phyloP scores from a whole-genome alignment of 2,113 vertebrate species.

The Corythornis madagascariensis region DNA sequence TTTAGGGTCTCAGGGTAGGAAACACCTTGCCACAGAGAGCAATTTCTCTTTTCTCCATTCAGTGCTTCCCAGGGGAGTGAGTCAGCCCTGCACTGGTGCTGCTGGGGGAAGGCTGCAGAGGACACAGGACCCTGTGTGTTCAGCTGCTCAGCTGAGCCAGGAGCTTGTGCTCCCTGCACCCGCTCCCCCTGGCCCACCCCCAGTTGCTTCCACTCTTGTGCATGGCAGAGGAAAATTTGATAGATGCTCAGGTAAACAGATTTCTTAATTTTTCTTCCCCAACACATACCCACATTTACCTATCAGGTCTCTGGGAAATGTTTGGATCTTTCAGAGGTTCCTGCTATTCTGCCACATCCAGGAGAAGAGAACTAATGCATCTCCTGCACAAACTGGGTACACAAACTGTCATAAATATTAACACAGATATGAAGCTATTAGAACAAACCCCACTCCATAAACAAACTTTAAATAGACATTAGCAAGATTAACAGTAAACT shows the following conservation, averaged over 20 bases:
- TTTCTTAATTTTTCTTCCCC: background rate
- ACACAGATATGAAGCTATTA: conserved; percentile 70
- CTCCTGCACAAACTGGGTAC: conserved; percentile 24
- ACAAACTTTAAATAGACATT: conserved; percentile 58
- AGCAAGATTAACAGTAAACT: conserved; percentile 77
- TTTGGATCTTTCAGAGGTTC: background rate
- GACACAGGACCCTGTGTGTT: fast-evolving
- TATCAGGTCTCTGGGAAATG: background rate
- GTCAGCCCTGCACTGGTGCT: background rate
- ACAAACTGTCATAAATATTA: conserved; percentile 69
- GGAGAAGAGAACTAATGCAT: conserved; percentile 43
- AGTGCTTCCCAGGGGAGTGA: no score
- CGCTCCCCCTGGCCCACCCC: background rate
- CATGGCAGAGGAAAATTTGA: background rate
- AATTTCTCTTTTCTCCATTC: background rate
- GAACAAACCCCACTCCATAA: conserved; percentile 57
- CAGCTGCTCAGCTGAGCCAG: background rate
- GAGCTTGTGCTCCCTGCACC: background rate
- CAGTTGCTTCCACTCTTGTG: background rate
- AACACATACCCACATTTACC: background rate
- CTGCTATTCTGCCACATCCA: background rate
- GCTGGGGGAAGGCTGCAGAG: background rate
- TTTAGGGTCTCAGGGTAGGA: background rate
- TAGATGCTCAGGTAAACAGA: background rate
- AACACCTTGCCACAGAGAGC: background rate